Evolutionary conservation across 2,888 invertebrate species (phyloP).

Genomic region (Tetragnatha montana): DNA sequence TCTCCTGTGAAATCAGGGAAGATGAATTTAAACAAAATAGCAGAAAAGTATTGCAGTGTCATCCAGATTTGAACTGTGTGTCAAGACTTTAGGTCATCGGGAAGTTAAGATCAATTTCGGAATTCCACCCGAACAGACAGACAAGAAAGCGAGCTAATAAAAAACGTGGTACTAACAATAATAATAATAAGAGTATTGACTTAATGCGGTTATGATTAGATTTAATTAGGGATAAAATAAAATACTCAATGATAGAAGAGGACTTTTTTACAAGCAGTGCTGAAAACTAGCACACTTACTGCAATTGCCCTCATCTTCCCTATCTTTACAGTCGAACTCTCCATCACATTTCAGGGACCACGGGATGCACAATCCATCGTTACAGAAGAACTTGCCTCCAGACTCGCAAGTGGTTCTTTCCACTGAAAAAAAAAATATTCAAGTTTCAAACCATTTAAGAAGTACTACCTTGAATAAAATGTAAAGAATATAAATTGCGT

Average conservation of each 20-base stretch:
- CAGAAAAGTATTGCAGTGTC: too few relatives aligned
- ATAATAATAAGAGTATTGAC: not conserved
- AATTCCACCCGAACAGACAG: too few relatives aligned
- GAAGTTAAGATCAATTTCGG: too few relatives aligned
- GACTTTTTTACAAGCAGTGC: not conserved
- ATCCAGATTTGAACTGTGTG: too few relatives aligned
- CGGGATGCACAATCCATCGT: conserved; percentile 81
- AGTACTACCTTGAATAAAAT: not conserved
- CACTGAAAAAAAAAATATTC: conserved; percentile 49
- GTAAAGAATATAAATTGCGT: not conserved
- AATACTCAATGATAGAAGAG: not conserved
- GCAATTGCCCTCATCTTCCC: conserved; percentile 73
- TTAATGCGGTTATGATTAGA: not conserved
- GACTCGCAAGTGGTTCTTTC: conserved; percentile 71
- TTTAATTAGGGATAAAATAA: not conserved
- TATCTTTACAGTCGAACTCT: conserved; percentile 73
- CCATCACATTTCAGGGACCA: conserved; percentile 76
- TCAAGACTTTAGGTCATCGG: too few relatives aligned
- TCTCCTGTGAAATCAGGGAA: too few relatives aligned
- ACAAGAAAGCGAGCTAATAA: too few relatives aligned
- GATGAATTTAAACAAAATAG: too few relatives aligned
- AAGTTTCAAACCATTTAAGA: not conserved
- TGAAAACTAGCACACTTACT: conserved; percentile 66
- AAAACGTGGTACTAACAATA: too few relatives aligned
- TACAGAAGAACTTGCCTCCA: conserved; percentile 78